A percentile compares a stretch with the other conserved stretches of the same genome.
Conservation (phyloP, 2,888 invertebrate species). For the Drosophila algonquin region DNA sequence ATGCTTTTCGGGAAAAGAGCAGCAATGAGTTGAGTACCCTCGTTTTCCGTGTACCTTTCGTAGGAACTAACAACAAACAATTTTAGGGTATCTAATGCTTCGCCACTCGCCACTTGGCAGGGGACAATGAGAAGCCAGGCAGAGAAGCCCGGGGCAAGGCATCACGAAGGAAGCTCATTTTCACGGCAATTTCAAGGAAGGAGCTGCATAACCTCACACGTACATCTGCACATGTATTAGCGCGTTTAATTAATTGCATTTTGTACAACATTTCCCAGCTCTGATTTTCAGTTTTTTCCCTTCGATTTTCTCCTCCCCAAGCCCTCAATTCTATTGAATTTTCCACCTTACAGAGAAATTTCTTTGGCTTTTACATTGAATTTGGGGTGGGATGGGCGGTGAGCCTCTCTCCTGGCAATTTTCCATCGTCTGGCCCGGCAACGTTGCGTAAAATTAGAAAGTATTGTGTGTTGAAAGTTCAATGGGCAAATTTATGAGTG, state of each 20-base stretch:
- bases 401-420: conserved; percentile 25
- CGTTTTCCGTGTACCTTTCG: no score
- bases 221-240: conserved; percentile 38
- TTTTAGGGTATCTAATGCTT: neutral
- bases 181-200: conserved; percentile 56
- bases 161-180: conserved; percentile 55
- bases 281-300: conserved; percentile 31
- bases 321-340: conserved; percentile 36
- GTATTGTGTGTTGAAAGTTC: conserved; percentile 62
- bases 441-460: conserved; percentile 76
- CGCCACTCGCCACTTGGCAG: neutral
- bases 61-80: no score
- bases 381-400: conserved; percentile 28
- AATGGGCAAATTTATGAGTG: conserved; percentile 64
- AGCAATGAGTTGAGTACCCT: neutral
- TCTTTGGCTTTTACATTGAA: conserved; percentile 38
- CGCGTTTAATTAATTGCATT: conserved; percentile 77
- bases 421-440: conserved; percentile 46
- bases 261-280: conserved; percentile 54
- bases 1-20: neutral
- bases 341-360: conserved; percentile 13
- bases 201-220: conserved; percentile 21
- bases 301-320: conserved; percentile 14
- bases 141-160: conserved; percentile 22
- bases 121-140: conserved; percentile 56